Evolutionary conservation across 1,140 invertebrate species (phyloP), one percentile per base, ranked within the genome.

Genomic region (Drosophila rhopaloa): DNA sequence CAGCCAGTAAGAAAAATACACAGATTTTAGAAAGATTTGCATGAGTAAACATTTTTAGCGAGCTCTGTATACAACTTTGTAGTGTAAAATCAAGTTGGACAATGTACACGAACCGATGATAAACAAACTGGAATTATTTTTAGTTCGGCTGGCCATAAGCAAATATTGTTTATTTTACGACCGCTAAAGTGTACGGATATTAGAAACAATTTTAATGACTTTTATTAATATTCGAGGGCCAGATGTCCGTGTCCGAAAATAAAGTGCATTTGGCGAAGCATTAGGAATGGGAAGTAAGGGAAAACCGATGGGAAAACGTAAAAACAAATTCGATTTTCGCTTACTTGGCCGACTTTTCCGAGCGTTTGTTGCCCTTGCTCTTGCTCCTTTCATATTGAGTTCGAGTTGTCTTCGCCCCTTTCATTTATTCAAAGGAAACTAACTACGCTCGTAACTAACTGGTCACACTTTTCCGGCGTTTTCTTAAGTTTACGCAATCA

Each of bases 281-380:
- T 27, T 41, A 14, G 7, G 11, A 44, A 47, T 43, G 19, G 37
- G 29, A 24, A 47, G 7, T 19, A 24, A 24, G 7, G n/a, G 11
- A 4, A 53, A 61, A 35, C 35, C 32, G 13, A 51, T 5, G 27
- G 38, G 2, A 40, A 58, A 62, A 38, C 14, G 10, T 37, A 37
- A 14, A 29, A 4, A n/a, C 11, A 41, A 24, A 0, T 59, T n/a
- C 54, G 41, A 8, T 14, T 37, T 50, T 24, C 8, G 59, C 84
- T 89, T 91, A 91, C 90, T 91, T 91, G 32, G 85, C 76, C 13
- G 83, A 88, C 61, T 78, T 81, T 53, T 91, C 90, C 46, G 89
- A 91, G 47, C 90, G 90, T 50, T 91, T 91, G 58, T 72, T 89
- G 74, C 51, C 70, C 65, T 91, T 91, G 16, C 90, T 80, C 50